A percentile compares a stretch with the other conserved stretches of the same genome.
Evolutionary conservation across 2,113 vertebrate species (phyloP).

Genomic region (Pithys albifrons): DNA sequence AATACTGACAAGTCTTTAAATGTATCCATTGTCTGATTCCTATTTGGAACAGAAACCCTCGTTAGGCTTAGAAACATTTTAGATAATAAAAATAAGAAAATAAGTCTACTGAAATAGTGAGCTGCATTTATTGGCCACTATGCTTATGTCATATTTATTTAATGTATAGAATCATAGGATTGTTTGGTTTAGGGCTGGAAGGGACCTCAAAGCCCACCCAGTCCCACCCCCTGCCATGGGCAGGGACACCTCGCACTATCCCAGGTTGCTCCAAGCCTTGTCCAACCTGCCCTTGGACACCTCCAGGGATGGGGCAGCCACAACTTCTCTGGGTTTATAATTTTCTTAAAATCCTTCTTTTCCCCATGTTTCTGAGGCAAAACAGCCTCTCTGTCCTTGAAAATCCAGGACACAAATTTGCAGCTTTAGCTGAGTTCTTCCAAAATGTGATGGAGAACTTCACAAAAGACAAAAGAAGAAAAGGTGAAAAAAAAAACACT

Average conservation of each 20-base stretch:
- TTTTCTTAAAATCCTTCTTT: background rate
- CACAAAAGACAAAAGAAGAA: background rate
- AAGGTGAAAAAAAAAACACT: background rate
- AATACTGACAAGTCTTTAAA: background rate
- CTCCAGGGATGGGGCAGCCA: background rate
- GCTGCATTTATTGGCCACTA: background rate
- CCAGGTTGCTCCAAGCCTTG: accelerated
- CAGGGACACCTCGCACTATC: background rate
- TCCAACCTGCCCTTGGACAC: background rate
- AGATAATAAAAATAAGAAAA: background rate
- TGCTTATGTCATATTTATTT: background rate
- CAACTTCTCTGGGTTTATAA: background rate
- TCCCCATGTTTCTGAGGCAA: background rate
- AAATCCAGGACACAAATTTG: background rate
- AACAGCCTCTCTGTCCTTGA: background rate
- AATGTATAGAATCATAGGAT: background rate
- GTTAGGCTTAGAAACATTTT: background rate
- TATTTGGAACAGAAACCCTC: background rate
- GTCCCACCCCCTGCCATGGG: background rate
- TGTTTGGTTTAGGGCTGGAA: background rate
- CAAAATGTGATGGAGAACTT: background rate
- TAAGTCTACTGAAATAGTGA: background rate
- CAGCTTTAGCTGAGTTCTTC: background rate
- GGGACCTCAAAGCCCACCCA: background rate
- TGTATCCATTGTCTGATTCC: background rate